These are phyloP conservation scores for Semnopithecus entellus DNA, from an alignment of 2,113 vertebrate species.

Conservation along the genomic window DNA sequence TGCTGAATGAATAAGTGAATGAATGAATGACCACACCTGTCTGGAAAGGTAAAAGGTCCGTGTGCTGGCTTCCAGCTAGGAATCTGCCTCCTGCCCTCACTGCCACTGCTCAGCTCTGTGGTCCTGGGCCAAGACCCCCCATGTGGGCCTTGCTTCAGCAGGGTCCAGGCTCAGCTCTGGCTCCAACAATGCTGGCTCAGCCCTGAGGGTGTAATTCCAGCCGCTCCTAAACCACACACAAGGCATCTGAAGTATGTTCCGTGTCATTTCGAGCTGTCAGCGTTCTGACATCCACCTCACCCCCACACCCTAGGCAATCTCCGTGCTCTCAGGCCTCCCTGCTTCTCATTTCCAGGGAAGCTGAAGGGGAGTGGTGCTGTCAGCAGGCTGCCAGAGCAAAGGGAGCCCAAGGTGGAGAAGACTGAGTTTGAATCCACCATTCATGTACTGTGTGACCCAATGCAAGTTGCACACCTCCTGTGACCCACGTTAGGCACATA, in stretches of 20 bases:
- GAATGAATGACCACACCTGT: background rate
- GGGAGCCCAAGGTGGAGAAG: background rate
- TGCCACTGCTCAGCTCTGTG: background rate
- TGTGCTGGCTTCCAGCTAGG: background rate
- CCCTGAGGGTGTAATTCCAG: constrained; percentile 66
- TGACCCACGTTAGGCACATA: background rate
- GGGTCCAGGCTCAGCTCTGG: constrained; percentile 10
- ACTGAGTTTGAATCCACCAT: background rate
- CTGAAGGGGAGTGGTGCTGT: background rate
- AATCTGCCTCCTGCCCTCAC: background rate
- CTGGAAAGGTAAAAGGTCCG: background rate
- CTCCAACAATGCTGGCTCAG: constrained; percentile 37
- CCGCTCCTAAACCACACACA: constrained; percentile 48
- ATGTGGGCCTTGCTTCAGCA: background rate
- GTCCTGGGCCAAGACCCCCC: background rate
- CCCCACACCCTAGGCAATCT: background rate
- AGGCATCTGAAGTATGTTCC: constrained; percentile 54
- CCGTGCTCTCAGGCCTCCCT: background rate
- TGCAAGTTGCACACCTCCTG: background rate
- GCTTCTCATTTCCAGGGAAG: constrained; percentile 41
- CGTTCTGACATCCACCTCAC: constrained; percentile 25
- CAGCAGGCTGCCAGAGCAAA: background rate
- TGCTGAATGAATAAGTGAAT: background rate
- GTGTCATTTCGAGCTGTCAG: constrained; percentile 18
- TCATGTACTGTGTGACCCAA: background rate